A percentile compares a stretch with the other conserved stretches of the same genome.
phyloP scores from a whole-genome alignment of 2,888 invertebrate species.

The Clusia tigrina region DNA sequence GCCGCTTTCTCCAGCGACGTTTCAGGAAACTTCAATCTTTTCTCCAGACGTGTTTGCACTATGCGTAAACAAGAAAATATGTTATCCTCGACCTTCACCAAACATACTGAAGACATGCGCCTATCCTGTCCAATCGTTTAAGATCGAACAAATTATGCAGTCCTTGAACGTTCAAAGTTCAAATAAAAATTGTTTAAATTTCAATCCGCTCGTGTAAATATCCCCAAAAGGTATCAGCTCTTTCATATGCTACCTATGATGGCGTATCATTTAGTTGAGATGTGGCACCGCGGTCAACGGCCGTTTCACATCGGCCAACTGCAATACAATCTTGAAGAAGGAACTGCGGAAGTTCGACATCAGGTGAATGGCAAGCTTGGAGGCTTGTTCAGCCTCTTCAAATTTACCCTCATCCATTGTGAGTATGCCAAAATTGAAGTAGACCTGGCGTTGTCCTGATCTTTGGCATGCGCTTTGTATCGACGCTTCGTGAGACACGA shows the following conservation, averaged over 20 bases:
- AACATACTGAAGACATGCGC: constrained; percentile 79
- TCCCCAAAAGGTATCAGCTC: constrained; percentile 93
- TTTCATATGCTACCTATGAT: constrained; percentile 93
- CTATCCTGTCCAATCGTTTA: constrained; percentile 82
- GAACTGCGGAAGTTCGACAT: constrained; percentile 93
- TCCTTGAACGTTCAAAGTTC: constrained; percentile 94
- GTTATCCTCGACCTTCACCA: constrained; percentile 92
- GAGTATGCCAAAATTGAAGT: constrained; percentile 95
- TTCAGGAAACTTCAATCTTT: constrained; percentile 58
- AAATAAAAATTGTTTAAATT: constrained; percentile 85
- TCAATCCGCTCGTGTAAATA: constrained; percentile 94
- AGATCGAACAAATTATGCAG: constrained; percentile 95
- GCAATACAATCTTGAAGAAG: constrained; percentile 90
- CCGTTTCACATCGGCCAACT: constrained; percentile 86
- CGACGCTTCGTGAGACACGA: constrained; percentile 81
- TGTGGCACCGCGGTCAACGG: constrained; percentile 93
- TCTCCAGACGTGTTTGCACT: constrained; percentile 67
- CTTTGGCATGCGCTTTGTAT: constrained; percentile 75
- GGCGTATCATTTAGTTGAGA: constrained; percentile 85
- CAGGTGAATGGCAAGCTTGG: constrained; percentile 84
- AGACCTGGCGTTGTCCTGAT: constrained; percentile 82
- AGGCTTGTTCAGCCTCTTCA: constrained; percentile 89
- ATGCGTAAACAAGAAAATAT: constrained; percentile 89
- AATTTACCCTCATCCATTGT: constrained; percentile 95
- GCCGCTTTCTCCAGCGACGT: constrained; percentile 55